phyloP scores from a whole-genome alignment of 2,888 invertebrate genomes.

The Drosophila colorata region DNA sequence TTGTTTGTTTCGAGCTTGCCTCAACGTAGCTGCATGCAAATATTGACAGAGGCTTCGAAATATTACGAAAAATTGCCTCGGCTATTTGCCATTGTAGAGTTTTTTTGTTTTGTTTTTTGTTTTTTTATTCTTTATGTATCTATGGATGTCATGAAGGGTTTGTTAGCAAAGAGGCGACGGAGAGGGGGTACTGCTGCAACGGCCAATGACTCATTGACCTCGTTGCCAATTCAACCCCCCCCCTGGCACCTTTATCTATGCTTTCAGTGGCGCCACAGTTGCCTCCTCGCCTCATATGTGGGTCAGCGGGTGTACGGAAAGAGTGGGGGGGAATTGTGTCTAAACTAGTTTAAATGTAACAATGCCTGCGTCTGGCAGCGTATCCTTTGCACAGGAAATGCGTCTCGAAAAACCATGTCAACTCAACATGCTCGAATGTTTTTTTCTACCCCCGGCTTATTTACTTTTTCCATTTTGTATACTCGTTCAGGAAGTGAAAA shows the following conservation, averaged over 20 bases:
- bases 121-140: constrained; percentile 13
- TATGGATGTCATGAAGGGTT: constrained; percentile 30
- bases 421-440: constrained; percentile 22
- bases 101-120: constrained; percentile 9
- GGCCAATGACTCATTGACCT: constrained; percentile 80
- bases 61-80: constrained; percentile 67
- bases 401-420: constrained; percentile 38
- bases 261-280: constrained; percentile 33
- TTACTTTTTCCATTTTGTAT: no score
- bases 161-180: background rate
- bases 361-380: constrained; percentile 27
- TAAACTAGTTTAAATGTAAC: constrained; percentile 56
- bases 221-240: constrained; percentile 37
- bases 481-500: no score
- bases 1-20: constrained; percentile 61
- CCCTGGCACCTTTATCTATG: background rate
- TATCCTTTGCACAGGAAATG: constrained; percentile 21
- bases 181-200: constrained; percentile 18
- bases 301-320: constrained; percentile 34
- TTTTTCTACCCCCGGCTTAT: background rate
- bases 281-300: constrained; percentile 40
- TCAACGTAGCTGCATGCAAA: constrained; percentile 62
- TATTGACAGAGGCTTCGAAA: constrained; percentile 78
- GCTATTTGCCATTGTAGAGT: constrained; percentile 53
- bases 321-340: background rate